These are phyloP conservation scores for Laupala kohalensis DNA, from an alignment of 1,140 invertebrate genomes.

Conservation along the genomic window DNA sequence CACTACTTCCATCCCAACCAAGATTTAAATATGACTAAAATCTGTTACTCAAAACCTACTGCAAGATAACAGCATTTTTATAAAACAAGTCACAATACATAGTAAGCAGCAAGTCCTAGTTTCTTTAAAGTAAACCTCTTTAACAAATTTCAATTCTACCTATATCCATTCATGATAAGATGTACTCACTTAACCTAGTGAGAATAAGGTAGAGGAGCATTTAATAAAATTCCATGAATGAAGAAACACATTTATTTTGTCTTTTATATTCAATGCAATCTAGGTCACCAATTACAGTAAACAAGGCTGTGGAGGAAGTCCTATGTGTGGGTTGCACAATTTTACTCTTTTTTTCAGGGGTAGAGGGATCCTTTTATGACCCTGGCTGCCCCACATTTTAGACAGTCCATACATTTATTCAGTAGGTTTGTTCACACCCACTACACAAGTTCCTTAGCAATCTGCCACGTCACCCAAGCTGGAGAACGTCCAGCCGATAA, in stretches of 20 bases:
- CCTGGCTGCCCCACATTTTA: constrained; percentile 2
- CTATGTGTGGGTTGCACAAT: constrained; percentile 12
- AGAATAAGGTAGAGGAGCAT: too few relatives aligned
- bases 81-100: too few relatives aligned
- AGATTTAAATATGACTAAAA: too few relatives aligned
- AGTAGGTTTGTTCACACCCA: constrained; percentile 5
- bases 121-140: too few relatives aligned
- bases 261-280: constrained; percentile 18
- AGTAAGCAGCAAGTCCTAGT: too few relatives aligned
- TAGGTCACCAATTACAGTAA: constrained; percentile 19
- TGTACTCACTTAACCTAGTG: too few relatives aligned
- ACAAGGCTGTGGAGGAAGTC: constrained; percentile 19
- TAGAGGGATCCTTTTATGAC: not conserved
- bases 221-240: constrained; percentile 9
- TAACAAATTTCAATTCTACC: too few relatives aligned
- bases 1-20: too few relatives aligned
- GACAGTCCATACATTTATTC: constrained; percentile 9
- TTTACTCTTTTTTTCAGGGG: not conserved
- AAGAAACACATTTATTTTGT: constrained; percentile 19
- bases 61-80: too few relatives aligned
- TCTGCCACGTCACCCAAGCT: constrained; percentile 1
- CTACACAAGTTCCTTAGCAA: constrained; percentile 7
- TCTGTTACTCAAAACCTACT: too few relatives aligned
- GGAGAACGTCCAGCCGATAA: not conserved
- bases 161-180: too few relatives aligned